Conservation (phyloP, 2,888 invertebrate species). For the Agrotis ipsilon region DNA sequence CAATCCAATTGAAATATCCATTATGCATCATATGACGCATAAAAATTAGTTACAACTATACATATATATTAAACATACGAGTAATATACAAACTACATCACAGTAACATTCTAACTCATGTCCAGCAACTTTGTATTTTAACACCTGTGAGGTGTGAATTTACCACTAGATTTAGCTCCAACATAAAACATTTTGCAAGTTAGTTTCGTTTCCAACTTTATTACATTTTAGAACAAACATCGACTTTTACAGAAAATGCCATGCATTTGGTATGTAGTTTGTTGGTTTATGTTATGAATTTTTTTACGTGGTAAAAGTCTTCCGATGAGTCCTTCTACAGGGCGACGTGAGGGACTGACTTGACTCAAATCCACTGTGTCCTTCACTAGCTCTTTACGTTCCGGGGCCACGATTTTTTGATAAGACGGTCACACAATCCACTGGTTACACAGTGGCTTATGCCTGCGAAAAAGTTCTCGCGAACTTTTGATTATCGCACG, state of each 20-base stretch:
- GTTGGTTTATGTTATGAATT: not conserved
- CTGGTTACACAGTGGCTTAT: no score
- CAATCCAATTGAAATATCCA: no score
- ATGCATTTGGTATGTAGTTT: not conserved
- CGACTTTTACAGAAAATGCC: conserved; percentile 8
- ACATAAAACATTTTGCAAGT: conserved; percentile 42
- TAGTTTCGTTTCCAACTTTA: conserved; percentile 33
- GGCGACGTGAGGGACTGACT: no score
- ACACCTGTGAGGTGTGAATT: conserved; percentile 14
- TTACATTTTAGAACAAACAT: conserved; percentile 27
- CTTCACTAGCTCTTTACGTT: no score
- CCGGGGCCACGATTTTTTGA: no score
- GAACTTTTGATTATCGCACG: no score
- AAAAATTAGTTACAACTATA: not conserved
- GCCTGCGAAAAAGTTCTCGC: no score
- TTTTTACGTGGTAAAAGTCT: no score
- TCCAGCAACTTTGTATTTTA: conserved; percentile 47
- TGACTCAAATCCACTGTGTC: no score
- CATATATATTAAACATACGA: not conserved
- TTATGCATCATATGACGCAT: no score
- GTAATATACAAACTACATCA: not conserved
- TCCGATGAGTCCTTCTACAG: no score
- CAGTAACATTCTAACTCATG: conserved; percentile 11
- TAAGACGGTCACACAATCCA: no score
- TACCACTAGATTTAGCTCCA: conserved; percentile 18